phyloP scores from a whole-genome alignment of 2,888 invertebrate species.

The Acronicta aceris region DNA sequence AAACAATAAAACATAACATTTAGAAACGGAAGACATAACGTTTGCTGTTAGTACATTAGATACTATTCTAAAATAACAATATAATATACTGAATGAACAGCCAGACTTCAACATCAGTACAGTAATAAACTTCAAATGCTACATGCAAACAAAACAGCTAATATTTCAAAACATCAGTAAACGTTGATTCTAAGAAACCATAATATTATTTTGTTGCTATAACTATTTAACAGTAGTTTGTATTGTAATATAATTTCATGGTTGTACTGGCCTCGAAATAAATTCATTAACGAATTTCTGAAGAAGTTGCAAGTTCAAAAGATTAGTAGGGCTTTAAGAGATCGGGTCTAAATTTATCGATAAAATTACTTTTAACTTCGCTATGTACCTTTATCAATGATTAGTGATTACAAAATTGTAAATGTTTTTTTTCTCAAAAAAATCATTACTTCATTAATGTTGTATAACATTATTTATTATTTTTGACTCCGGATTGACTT shows the following conservation, averaged over 20 bases:
- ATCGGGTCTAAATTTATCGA: too few relatives aligned
- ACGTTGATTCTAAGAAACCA: conserved; percentile 10
- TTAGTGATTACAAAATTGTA: too few relatives aligned
- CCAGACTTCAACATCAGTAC: not conserved
- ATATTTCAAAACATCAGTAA: conserved; percentile 18
- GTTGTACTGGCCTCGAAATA: conserved; percentile 17
- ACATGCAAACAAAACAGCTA: not conserved
- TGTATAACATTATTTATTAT: too few relatives aligned
- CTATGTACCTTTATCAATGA: too few relatives aligned
- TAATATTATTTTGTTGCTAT: conserved; percentile 6
- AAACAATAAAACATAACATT: not conserved
- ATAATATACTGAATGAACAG: not conserved
- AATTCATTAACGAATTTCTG: not conserved
- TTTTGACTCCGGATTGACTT: too few relatives aligned
- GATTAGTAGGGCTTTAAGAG: not conserved
- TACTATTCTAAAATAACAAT: not conserved
- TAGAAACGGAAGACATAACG: too few relatives aligned
- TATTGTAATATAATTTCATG: conserved; percentile 18
- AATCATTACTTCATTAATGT: too few relatives aligned
- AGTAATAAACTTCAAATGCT: not conserved
- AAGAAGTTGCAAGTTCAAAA: conserved; percentile 6
- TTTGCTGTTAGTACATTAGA: not conserved
- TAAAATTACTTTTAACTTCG: too few relatives aligned
- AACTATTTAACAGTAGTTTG: conserved; percentile 10
- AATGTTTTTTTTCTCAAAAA: too few relatives aligned